Conservation (phyloP, 2,113 vertebrate species). For the Pao palembangensis region DNA sequence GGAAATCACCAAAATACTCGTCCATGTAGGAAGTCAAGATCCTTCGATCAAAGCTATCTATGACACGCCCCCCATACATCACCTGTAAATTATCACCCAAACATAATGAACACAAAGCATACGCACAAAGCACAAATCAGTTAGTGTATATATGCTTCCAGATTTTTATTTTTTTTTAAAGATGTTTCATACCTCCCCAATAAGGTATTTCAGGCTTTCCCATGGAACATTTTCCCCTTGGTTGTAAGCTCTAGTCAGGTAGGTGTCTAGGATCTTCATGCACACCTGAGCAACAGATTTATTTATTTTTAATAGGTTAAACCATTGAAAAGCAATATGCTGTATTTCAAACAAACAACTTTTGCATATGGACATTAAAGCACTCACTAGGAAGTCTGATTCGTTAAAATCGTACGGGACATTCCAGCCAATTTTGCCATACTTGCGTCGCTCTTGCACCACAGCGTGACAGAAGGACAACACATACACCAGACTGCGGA, state of each 20-base stretch:
- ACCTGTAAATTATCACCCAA: conserved; percentile 74
- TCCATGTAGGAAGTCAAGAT: conserved; percentile 93
- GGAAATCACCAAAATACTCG: conserved; percentile 92
- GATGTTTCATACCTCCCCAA: conserved; percentile 86
- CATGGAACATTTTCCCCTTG: conserved; percentile 88
- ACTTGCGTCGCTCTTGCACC: conserved; percentile 94
- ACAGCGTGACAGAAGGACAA: conserved; percentile 95
- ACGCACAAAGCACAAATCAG: background rate
- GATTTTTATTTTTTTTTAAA: too few relatives aligned
- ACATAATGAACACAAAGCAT: background rate
- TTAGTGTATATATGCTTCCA: too few relatives aligned
- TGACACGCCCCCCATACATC: conserved; percentile 91
- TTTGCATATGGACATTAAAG: background rate
- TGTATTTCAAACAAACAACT: too few relatives aligned
- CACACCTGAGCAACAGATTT: conserved; percentile 80
- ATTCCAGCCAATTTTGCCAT: conserved; percentile 97
- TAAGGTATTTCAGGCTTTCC: conserved; percentile 92
- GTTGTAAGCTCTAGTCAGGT: conserved; percentile 84
- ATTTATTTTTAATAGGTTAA: background rate
- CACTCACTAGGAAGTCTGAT: conserved; percentile 89
- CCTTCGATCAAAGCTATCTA: conserved; percentile 93
- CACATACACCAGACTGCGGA: conserved; percentile 86
- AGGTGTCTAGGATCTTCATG: conserved; percentile 92
- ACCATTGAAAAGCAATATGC: background rate
- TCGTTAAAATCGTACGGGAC: conserved; percentile 93